Percentiles rank a stretch among this genome's conserved stretches.
Evolutionary conservation across 2,888 invertebrate species (phyloP).

Genomic region (Plagiodera versicolora): DNA sequence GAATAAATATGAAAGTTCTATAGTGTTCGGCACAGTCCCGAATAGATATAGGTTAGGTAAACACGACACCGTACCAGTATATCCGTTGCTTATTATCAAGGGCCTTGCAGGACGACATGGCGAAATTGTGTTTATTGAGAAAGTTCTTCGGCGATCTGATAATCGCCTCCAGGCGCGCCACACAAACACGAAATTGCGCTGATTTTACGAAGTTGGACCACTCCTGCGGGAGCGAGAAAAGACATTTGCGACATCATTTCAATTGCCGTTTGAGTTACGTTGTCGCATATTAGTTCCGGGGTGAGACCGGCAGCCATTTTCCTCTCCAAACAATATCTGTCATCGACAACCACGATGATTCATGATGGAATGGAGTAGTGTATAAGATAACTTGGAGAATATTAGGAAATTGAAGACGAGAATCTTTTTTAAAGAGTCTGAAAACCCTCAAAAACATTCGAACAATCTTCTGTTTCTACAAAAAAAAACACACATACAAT

Average conservation of each 20-base stretch:
- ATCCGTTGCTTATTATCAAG: constrained; percentile 3
- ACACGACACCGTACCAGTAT: neutral
- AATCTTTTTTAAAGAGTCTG: no score
- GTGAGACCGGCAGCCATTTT: no score
- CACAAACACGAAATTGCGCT: neutral
- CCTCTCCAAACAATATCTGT: no score
- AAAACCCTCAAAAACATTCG: no score
- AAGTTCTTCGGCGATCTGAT: neutral
- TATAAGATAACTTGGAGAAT: no score
- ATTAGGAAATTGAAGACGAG: no score
- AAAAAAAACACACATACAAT: no score
- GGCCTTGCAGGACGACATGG: neutral
- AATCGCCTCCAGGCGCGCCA: neutral
- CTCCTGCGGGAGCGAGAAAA: neutral
- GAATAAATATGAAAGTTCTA: no score
- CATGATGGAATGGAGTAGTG: no score
- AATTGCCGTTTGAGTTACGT: neutral
- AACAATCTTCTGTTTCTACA: no score
- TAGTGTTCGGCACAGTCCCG: no score
- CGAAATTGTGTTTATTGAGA: constrained; percentile 8
- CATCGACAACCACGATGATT: no score
- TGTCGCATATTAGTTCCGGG: neutral
- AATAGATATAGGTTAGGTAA: neutral
- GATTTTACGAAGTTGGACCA: neutral
- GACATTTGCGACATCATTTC: neutral